Evolutionary conservation across 1,140 invertebrate species (phyloP), one percentile per base, ranked within the genome.

Genomic region (Thrips palmi): DNA sequence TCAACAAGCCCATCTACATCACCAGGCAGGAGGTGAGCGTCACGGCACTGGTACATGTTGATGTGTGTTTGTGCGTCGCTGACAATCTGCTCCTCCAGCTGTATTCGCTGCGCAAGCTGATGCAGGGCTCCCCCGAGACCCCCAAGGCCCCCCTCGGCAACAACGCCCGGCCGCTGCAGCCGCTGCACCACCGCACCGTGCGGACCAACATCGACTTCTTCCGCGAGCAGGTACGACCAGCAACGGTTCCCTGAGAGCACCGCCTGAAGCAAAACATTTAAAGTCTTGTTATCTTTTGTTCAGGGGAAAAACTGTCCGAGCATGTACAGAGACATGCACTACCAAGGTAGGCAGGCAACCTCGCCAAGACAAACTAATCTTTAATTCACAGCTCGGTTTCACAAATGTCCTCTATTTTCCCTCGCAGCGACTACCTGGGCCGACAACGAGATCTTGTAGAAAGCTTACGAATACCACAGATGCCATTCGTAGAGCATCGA

Each of bases 191-290:
- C 54, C 73, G 92, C 51, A 85, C 87, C 27, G 73, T 97, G 44
- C 69, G 92, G 51, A 97, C 92, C 40, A 97, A 97, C 56, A 96
- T 97, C 54, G 88, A 96, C 65, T 91, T 94, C 63, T 77, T 74
- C 49, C 63, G 76, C 52, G 72, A 70, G 63, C 68, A 76, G 67
- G 71, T 81, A 70, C 67, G 59, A n/a, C n/a, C n/a, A 5, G 24
- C 21, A n/a, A 18, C 20, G 28, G 23, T 25, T 32, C 6, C 14
- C n/a, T 28, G 18, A 12, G n/a, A n/a, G n/a, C n/a, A n/a, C n/a
- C n/a, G n/a, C n/a, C n/a, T n/a, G n/a, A n/a, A n/a, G n/a, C n/a
- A n/a, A n/a, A n/a, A n/a, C n/a, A n/a, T n/a, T n/a, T n/a, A n/a
- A n/a, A n/a, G n/a, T n/a, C n/a, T n/a, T 30, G 30, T 40, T n/a